Evolutionary conservation across 2,888 invertebrate genomes (phyloP).

Genomic region (Pomacea canaliculata): DNA sequence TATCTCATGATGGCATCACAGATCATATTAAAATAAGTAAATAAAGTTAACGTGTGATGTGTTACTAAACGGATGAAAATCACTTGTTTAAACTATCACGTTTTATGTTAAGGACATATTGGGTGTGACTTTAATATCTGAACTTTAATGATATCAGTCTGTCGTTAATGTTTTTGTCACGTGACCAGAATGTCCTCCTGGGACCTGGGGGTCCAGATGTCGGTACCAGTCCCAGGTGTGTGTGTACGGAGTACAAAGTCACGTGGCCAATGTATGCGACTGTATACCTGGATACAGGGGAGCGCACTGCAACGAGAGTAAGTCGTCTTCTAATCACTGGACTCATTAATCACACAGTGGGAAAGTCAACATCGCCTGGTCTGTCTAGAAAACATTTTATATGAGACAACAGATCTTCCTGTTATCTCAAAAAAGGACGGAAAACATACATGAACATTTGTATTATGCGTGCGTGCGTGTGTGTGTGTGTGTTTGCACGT

Average conservation of each 20-base stretch:
- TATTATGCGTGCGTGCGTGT: not conserved
- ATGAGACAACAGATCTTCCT: no score
- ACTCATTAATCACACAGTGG: not conserved
- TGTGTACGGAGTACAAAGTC: slow-evolving; percentile 23
- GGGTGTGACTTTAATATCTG: no score
- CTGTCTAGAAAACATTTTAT: not conserved
- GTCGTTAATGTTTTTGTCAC: no score
- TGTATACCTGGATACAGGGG: slow-evolving; percentile 37
- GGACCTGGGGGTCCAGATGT: slow-evolving; percentile 32
- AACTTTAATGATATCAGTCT: no score
- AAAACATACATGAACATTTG: no score
- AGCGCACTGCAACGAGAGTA: slow-evolving; percentile 23
- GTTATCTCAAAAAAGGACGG: no score
- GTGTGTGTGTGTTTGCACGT: not conserved
- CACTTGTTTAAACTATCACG: no score
- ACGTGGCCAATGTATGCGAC: slow-evolving; percentile 29
- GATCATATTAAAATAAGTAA: no score
- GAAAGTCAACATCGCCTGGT: not conserved
- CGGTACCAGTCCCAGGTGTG: slow-evolving; percentile 23
- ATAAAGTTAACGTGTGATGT: no score
- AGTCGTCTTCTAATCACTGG: not conserved
- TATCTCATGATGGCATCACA: no score
- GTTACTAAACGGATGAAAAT: no score
- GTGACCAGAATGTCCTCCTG: slow-evolving; percentile 25
- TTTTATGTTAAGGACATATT: no score